Evolutionary conservation across 2,797 vertebrate genomes (phyloP).

Genomic region (Dicrostonyx torquatus): DNA sequence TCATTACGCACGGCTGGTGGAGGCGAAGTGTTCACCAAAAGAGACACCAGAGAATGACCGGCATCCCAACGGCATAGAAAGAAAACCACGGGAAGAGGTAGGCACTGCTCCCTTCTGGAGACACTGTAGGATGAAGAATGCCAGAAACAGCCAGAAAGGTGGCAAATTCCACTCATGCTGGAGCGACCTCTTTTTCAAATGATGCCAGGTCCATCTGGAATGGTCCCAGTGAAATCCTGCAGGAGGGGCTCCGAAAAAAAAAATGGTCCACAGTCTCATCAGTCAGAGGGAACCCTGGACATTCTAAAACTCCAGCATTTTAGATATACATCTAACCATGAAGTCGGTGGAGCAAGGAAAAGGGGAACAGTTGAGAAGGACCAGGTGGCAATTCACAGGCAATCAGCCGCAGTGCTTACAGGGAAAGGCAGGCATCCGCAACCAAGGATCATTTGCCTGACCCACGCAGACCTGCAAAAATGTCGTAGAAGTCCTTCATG

Average conservation of each 20-base stretch:
- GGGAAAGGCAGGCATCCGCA: not conserved
- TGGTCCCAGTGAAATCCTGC: not conserved
- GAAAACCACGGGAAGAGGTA: not conserved
- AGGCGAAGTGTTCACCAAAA: not conserved
- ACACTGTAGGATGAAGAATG: not conserved
- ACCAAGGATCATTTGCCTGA: not conserved
- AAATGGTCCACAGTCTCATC: not conserved
- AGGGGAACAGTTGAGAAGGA: not conserved
- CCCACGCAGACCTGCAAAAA: not conserved
- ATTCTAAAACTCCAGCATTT: not conserved
- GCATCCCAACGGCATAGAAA: not conserved
- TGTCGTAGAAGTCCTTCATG: not conserved
- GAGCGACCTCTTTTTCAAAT: not conserved
- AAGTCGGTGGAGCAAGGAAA: not conserved
- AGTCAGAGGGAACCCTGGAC: not conserved
- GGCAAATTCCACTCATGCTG: not conserved
- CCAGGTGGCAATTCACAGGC: not conserved
- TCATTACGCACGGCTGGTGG: not conserved
- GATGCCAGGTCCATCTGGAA: not conserved
- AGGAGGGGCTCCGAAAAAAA: not conserved
- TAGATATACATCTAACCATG: not conserved
- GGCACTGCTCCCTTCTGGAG: not conserved
- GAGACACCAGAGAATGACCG: not conserved
- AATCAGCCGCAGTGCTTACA: not conserved
- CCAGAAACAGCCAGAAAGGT: not conserved